A percentile compares a stretch with the other conserved stretches of the same genome.
Conservation (phyloP, 1,140 invertebrate genomes). For the Laupala kohalensis region DNA sequence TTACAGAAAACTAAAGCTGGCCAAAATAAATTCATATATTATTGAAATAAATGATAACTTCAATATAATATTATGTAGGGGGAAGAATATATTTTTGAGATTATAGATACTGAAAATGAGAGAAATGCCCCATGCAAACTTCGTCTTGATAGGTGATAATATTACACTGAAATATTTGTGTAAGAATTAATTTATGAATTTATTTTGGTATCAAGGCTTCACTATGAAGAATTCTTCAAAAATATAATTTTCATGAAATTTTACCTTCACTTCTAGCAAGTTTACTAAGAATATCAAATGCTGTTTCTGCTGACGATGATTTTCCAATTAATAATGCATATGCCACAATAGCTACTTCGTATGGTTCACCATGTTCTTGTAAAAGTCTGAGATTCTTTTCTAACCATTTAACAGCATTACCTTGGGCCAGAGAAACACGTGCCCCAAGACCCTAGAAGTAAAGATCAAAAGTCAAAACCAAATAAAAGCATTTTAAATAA, state of each 20-base stretch:
- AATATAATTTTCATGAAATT: background rate
- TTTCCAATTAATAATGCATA: constrained; percentile 72
- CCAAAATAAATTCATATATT: too few species aligned
- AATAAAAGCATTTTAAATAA: background rate
- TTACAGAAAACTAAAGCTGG: too few species aligned
- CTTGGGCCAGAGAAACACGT: constrained; percentile 51
- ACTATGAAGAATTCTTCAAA: too few species aligned
- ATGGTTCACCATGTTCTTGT: constrained; percentile 53
- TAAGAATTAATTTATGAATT: background rate
- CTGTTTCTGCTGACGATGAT: constrained; percentile 63
- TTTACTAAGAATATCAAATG: constrained; percentile 56
- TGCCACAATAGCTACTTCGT: constrained; percentile 74
- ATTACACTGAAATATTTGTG: too few species aligned
- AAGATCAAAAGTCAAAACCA: background rate
- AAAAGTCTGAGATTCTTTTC: constrained; percentile 69
- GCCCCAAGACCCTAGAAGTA: constrained; percentile 45
- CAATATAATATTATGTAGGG: too few species aligned
- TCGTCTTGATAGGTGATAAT: too few species aligned
- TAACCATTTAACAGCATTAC: constrained; percentile 62
- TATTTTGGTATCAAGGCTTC: too few species aligned
- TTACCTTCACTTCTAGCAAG: constrained; percentile 50
- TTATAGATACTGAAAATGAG: too few species aligned
- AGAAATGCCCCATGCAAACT: too few species aligned
- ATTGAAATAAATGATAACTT: too few species aligned
- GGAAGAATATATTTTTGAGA: too few species aligned